Evolutionary conservation across 2,113 vertebrate species (phyloP).

Genomic region (Felis chaus): DNA sequence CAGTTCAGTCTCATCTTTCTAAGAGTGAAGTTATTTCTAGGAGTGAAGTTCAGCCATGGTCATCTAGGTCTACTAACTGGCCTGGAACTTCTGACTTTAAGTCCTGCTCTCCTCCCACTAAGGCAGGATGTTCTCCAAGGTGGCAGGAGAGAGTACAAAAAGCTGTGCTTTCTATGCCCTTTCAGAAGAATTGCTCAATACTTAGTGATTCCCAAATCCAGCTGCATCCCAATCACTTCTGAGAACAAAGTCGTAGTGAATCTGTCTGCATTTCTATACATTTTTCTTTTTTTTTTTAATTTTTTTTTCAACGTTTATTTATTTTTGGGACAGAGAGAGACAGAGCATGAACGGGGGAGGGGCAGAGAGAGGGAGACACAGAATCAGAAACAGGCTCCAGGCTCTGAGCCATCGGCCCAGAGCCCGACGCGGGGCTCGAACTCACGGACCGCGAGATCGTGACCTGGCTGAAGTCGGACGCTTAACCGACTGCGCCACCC

Average conservation of each 20-base stretch:
- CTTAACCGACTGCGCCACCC: too few species aligned
- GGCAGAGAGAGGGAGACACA: too few species aligned
- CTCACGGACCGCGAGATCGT: too few species aligned
- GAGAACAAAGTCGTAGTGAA: neutral
- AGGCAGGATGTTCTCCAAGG: neutral
- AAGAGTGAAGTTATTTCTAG: neutral
- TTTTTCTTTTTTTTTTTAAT: too few species aligned
- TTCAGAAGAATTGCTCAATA: neutral
- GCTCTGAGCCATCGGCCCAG: too few species aligned
- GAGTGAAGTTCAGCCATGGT: neutral
- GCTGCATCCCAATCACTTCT: neutral
- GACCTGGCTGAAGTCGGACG: too few species aligned
- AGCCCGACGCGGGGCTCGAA: too few species aligned
- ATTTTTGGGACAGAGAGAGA: too few species aligned
- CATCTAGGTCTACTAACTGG: neutral
- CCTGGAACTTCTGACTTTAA: neutral
- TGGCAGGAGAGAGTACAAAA: neutral
- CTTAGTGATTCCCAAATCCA: neutral
- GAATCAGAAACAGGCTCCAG: too few species aligned
- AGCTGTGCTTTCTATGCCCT: neutral
- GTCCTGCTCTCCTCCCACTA: neutral
- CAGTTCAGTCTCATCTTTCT: neutral
- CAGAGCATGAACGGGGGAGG: too few species aligned
- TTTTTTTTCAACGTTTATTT: too few species aligned
- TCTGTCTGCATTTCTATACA: neutral